A percentile compares a stretch with the other conserved stretches of the same genome.
phyloP scores from a whole-genome alignment of 2,797 vertebrate species.

The Alcedo atthis region DNA sequence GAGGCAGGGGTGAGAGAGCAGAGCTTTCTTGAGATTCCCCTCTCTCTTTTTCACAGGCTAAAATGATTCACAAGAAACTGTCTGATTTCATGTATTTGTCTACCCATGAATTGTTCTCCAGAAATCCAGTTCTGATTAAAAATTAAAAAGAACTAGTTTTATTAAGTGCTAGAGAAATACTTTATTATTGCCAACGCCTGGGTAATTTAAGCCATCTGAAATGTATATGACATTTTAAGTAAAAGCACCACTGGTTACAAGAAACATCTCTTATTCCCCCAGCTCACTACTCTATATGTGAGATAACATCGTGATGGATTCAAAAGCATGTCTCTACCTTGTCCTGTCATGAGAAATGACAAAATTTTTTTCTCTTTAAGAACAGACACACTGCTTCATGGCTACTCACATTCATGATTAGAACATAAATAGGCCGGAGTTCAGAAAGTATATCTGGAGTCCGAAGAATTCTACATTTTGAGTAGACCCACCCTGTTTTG shows the following conservation, averaged over 20 bases:
- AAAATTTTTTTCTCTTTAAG: background rate
- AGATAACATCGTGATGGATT: background rate
- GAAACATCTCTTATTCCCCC: background rate
- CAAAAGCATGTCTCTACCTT: background rate
- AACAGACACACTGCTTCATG: background rate
- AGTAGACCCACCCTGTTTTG: background rate
- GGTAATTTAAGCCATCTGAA: conserved; percentile 4
- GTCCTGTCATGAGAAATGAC: background rate
- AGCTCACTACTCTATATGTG: background rate
- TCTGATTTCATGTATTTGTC: background rate
- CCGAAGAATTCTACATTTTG: background rate
- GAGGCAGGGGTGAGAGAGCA: background rate
- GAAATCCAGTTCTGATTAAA: conserved; percentile 19
- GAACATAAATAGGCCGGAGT: background rate
- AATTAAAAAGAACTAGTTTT: background rate
- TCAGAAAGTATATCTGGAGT: background rate
- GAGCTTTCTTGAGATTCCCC: background rate
- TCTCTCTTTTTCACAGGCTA: background rate
- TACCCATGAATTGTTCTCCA: background rate
- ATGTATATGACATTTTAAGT: background rate
- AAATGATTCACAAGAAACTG: background rate
- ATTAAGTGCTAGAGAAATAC: background rate
- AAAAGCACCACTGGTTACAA: background rate
- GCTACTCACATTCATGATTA: background rate
- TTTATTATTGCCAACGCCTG: background rate